A percentile compares a stretch with the other conserved stretches of the same genome.
Conservation (phyloP, 2,888 invertebrate species). For the Neoitamus cyanurus region DNA sequence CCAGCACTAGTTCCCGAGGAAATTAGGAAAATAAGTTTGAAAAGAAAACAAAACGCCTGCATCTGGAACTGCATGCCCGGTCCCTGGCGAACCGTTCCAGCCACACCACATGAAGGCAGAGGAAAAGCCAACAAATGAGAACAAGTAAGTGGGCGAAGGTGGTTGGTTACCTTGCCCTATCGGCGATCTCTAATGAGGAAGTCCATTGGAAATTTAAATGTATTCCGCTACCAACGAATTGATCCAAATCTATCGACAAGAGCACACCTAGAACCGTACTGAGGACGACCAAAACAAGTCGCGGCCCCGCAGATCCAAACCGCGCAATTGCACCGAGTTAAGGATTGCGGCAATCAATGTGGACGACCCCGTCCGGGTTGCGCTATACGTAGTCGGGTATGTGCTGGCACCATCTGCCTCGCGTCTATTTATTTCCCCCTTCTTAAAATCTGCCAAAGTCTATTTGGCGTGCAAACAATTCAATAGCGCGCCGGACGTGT, state of each 20-base stretch:
- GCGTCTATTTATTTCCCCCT: not conserved
- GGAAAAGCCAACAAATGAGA: slow-evolving; percentile 49
- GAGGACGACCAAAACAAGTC: not conserved
- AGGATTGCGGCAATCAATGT: not conserved
- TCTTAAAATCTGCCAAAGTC: not conserved
- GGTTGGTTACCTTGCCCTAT: slow-evolving; percentile 39
- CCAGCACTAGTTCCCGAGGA: slow-evolving; percentile 49
- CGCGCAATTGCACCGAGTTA: not conserved
- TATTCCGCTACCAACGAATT: slow-evolving; percentile 52
- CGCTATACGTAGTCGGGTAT: not conserved
- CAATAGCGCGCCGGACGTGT: not conserved
- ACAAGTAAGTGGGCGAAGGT: slow-evolving; percentile 51
- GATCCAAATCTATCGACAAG: slow-evolving; percentile 50
- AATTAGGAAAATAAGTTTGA: slow-evolving; percentile 46
- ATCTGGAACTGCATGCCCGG: not conserved
- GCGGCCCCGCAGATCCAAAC: not conserved
- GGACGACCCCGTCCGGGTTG: not conserved
- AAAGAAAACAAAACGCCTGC: not conserved
- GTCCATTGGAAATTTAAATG: slow-evolving; percentile 53
- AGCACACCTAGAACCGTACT: slow-evolving; percentile 38
- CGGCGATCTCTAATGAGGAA: slow-evolving; percentile 52
- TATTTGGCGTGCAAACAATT: not conserved
- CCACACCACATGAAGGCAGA: slow-evolving; percentile 10
- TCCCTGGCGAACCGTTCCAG: not conserved
- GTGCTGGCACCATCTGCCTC: not conserved